Evolutionary conservation across 2,797 vertebrate genomes (phyloP).

Genomic region (Ambastaia sidthimunki): DNA sequence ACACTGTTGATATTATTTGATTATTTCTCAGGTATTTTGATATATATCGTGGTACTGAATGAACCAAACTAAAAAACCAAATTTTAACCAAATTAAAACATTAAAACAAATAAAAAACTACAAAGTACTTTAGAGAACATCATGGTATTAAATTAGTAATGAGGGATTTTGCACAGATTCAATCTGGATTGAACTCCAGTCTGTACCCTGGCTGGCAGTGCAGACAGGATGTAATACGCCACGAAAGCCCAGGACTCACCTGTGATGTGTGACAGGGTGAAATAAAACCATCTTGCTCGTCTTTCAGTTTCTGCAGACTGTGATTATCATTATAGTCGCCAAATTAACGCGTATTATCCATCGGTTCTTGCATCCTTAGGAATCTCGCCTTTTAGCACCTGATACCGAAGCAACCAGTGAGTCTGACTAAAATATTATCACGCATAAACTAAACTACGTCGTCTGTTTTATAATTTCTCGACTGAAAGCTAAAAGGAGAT

Average conservation of each 20-base stretch:
- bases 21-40: too few species aligned
- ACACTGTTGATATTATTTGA: too few species aligned
- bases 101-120: too few species aligned
- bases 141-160: neutral
- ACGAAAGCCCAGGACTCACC: neutral
- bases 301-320: slow-evolving; percentile 23
- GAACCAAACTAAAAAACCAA: too few species aligned
- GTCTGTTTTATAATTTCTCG: neutral
- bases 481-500: slow-evolving; percentile 1
- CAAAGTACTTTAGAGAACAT: neutral
- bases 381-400: slow-evolving; percentile 12
- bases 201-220: neutral
- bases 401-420: slow-evolving; percentile 28
- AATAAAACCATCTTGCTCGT: neutral
- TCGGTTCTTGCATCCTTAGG: neutral
- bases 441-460: neutral
- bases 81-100: too few species aligned
- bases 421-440: neutral
- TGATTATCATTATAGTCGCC: slow-evolving; percentile 10
- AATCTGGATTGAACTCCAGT: neutral
- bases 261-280: neutral
- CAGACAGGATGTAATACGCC: neutral
- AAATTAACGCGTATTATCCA: slow-evolving; percentile 29
- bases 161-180: neutral
- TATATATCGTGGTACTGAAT: too few species aligned